Percentiles rank a stretch among this genome's conserved stretches.
Evolutionary conservation across 2,888 invertebrate species (phyloP).

Genomic region (Caenorhabditis zanzibari): DNA sequence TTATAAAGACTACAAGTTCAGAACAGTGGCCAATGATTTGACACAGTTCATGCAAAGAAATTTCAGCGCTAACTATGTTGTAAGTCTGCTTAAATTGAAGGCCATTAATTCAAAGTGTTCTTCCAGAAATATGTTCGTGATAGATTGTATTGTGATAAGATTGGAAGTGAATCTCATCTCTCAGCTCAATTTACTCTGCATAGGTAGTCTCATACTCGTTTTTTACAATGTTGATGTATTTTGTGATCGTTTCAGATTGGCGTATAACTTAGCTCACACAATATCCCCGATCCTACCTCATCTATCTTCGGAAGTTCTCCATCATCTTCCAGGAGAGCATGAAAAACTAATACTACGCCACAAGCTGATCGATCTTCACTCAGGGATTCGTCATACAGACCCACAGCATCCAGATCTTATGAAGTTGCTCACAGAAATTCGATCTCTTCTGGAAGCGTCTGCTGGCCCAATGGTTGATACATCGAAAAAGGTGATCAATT

Average conservation of each 20-base stretch:
- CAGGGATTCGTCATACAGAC: slow-evolving; percentile 12
- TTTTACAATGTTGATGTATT: not conserved
- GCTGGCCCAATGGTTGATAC: slow-evolving; percentile 72
- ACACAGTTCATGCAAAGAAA: slow-evolving; percentile 77
- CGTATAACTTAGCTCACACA: slow-evolving; percentile 63
- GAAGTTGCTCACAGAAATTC: slow-evolving; percentile 45
- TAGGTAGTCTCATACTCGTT: not conserved
- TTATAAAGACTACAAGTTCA: slow-evolving; percentile 74
- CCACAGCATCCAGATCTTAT: slow-evolving; percentile 51
- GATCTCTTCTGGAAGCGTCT: slow-evolving; percentile 56
- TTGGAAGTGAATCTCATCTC: slow-evolving; percentile 71
- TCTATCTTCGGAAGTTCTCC: slow-evolving; percentile 76
- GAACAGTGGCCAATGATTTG: slow-evolving; percentile 77
- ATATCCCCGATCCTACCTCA: slow-evolving; percentile 82
- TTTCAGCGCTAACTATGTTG: slow-evolving; percentile 70
- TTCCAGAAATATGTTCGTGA: slow-evolving; percentile 80
- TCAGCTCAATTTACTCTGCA: slow-evolving; percentile 76
- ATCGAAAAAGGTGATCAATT: slow-evolving; percentile 53
- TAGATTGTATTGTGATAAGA: slow-evolving; percentile 79
- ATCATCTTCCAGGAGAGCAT: slow-evolving; percentile 70
- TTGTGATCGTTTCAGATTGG: slow-evolving; percentile 45
- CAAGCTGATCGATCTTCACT: slow-evolving; percentile 28
- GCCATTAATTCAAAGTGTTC: not conserved
- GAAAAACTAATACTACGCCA: slow-evolving; percentile 53
- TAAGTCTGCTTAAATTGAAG: slow-evolving; percentile 6